phyloP scores from a whole-genome alignment of 1,140 invertebrate genomes.

The Eufriesea mexicana region DNA sequence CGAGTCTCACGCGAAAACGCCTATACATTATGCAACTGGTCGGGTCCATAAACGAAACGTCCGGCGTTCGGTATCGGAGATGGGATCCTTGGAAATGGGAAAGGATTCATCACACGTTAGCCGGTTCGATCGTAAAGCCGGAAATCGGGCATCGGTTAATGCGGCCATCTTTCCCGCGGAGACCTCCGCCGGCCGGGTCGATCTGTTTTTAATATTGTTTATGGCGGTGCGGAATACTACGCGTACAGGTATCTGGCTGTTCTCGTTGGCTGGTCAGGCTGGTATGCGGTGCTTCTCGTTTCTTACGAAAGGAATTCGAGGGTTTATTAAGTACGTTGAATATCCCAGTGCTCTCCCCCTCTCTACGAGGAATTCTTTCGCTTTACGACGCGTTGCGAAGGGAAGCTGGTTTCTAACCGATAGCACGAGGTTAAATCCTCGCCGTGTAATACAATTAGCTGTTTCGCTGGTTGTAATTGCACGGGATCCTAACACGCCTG shows the following conservation, averaged over 20 bases:
- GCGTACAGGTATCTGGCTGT: background rate
- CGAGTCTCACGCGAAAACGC: conserved; percentile 72
- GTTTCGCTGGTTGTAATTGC: background rate
- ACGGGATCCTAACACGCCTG: background rate
- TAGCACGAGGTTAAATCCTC: too few relatives aligned
- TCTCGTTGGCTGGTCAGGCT: background rate
- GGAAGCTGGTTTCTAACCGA: background rate
- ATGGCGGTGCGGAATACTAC: background rate
- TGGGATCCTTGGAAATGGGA: background rate
- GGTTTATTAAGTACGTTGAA: conserved; percentile 7
- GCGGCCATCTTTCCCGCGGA: background rate
- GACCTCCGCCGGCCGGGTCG: background rate
- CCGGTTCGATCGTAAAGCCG: conserved; percentile 31
- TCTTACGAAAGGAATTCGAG: background rate
- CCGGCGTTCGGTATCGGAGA: conserved; percentile 28
- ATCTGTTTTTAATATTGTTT: conserved; percentile 18
- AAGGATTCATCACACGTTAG: conserved; percentile 46
- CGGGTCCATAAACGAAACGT: conserved; percentile 77
- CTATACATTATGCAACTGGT: conserved; percentile 81
- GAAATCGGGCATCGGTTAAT: conserved; percentile 23
- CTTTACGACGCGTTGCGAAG: background rate
- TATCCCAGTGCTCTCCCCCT: too few relatives aligned
- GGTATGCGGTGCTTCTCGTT: background rate
- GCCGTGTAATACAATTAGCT: background rate
- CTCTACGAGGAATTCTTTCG: background rate